Percentiles rank a stretch among this genome's conserved stretches.
Conservation (phyloP, 2,113 vertebrate genomes). For the Dromaius novaehollandiae region DNA sequence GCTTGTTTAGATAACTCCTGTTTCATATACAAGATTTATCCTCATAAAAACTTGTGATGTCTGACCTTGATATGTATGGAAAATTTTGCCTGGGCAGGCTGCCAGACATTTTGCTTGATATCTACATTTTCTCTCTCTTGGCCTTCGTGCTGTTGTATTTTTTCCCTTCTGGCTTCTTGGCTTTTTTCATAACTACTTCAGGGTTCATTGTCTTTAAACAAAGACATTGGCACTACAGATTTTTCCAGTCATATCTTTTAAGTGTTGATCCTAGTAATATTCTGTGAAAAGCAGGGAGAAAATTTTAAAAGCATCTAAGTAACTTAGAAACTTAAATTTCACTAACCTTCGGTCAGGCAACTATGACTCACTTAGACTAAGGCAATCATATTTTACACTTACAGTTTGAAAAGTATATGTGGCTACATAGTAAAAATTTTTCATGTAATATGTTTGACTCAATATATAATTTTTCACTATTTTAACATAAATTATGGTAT, state of each 20-base stretch:
- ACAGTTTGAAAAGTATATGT: background rate
- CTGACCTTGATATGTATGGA: conserved; percentile 5
- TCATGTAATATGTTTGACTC: background rate
- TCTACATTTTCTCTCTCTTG: conserved; percentile 14
- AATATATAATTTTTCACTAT: background rate
- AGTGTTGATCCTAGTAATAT: background rate
- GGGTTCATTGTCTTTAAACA: background rate
- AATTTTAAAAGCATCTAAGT: background rate
- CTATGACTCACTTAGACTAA: background rate
- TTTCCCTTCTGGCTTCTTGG: background rate
- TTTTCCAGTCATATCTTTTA: background rate
- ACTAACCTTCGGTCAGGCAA: background rate
- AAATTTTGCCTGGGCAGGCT: background rate
- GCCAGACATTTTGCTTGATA: conserved; percentile 31
- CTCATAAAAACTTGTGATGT: background rate
- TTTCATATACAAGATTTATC: background rate
- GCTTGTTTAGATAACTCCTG: background rate
- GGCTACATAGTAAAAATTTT: background rate
- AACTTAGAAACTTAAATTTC: background rate
- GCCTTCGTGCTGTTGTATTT: background rate
- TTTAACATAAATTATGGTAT: background rate
- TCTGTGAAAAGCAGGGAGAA: background rate
- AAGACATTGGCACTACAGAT: background rate
- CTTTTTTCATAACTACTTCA: background rate
- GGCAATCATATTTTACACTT: background rate